These are phyloP conservation scores for Perizoma affinitatum DNA, from an alignment of 2,888 invertebrate genomes.

Conservation along the genomic window DNA sequence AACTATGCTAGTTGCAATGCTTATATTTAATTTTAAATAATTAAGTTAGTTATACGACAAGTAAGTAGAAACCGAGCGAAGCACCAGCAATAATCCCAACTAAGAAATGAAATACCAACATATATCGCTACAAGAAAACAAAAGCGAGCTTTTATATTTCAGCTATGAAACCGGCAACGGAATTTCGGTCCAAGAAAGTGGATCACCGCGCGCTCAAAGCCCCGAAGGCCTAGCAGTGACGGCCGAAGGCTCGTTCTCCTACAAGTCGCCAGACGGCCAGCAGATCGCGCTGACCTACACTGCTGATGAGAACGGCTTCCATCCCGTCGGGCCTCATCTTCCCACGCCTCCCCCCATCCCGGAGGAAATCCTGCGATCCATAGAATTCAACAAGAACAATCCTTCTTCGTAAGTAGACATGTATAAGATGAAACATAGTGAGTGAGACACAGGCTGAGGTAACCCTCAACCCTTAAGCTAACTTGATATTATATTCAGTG, in stretches of 20 bases:
- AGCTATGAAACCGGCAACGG: conserved; percentile 88
- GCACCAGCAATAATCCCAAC: no score
- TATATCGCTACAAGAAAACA: no score
- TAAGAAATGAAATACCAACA: no score
- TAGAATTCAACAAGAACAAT: conserved; percentile 77
- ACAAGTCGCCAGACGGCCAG: conserved; percentile 87
- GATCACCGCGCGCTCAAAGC: conserved; percentile 82
- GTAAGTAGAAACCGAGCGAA: no score
- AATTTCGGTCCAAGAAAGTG: conserved; percentile 85
- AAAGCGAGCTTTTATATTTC: conserved; percentile 9
- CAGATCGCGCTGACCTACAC: conserved; percentile 86
- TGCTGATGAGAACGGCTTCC: conserved; percentile 89
- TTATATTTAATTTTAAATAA: no score
- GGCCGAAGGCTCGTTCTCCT: conserved; percentile 87
- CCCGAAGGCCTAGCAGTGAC: conserved; percentile 82
- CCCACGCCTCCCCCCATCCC: conserved; percentile 84
- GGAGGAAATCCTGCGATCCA: conserved; percentile 80
- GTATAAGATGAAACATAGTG: no score
- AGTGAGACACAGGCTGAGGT: no score
- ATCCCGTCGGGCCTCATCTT: conserved; percentile 85
- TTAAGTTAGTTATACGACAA: no score
- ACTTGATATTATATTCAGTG: no score
- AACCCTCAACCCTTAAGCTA: no score
- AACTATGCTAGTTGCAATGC: no score
- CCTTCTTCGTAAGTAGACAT: conserved; percentile 69